A percentile compares a stretch with the other conserved stretches of the same genome.
Conservation (phyloP, 2,113 vertebrate genomes). For the Psophia crepitans region DNA sequence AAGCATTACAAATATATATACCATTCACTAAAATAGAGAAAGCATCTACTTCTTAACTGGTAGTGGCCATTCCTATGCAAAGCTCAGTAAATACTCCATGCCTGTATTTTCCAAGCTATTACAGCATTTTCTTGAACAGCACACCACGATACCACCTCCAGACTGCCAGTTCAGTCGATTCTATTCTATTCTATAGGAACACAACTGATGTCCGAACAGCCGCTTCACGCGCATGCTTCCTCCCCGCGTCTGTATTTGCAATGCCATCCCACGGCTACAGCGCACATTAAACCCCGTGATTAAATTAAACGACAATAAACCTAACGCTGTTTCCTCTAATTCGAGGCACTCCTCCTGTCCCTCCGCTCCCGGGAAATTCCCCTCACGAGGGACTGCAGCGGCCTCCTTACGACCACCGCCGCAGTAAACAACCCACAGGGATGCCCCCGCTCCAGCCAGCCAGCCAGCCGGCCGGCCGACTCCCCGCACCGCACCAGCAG, state of each 20-base stretch:
- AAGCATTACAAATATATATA: fast-evolving
- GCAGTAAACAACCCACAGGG: background rate
- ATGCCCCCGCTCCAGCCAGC: fast-evolving
- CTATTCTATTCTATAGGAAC: too few relatives aligned
- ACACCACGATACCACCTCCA: fast-evolving
- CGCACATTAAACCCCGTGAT: fast-evolving
- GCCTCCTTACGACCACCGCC: too few relatives aligned
- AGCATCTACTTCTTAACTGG: fast-evolving
- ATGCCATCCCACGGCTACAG: background rate
- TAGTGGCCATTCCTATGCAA: fast-evolving
- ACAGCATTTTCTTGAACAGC: background rate
- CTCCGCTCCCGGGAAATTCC: background rate
- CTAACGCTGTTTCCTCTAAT: too few relatives aligned
- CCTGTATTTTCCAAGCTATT: too few relatives aligned
- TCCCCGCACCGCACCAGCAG: fast-evolving
- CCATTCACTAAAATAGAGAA: background rate
- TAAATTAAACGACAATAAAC: fast-evolving
- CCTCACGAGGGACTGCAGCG: background rate
- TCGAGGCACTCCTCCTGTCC: background rate
- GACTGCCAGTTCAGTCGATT: background rate
- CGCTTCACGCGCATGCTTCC: fast-evolving
- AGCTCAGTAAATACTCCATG: fast-evolving
- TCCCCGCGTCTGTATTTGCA: fast-evolving
- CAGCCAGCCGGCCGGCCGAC: too few relatives aligned
- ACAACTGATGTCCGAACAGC: fast-evolving